Percentiles rank a stretch among this genome's conserved stretches.
Conservation (phyloP, 2,888 invertebrate species). For the Balanococcus diminutus region DNA sequence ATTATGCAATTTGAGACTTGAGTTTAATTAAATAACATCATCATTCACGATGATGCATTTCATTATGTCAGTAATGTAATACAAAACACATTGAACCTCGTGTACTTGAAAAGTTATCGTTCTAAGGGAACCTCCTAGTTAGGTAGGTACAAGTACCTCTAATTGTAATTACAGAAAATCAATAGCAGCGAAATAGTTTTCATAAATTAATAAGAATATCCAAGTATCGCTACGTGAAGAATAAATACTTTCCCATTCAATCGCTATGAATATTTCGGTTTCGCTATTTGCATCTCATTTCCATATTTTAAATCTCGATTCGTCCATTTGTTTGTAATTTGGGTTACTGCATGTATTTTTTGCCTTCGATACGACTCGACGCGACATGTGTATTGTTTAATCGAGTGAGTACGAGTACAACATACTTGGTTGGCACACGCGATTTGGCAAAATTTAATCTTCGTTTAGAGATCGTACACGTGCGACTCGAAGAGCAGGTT, state of each 20-base stretch:
- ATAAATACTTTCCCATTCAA: neutral
- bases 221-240: neutral
- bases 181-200: neutral
- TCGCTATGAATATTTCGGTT: slow-evolving; percentile 2
- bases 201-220: neutral
- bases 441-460: neutral
- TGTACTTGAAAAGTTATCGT: neutral
- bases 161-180: neutral
- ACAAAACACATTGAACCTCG: neutral
- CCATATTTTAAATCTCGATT: slow-evolving; percentile 21
- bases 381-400: neutral
- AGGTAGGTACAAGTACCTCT: neutral
- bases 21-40: neutral
- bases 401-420: neutral
- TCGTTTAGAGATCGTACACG: neutral
- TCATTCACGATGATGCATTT: neutral
- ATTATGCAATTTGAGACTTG: neutral
- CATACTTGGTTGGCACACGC: too few relatives aligned
- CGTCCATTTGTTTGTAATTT: neutral
- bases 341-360: neutral
- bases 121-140: neutral
- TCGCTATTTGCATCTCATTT: slow-evolving; percentile 31
- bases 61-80: neutral
- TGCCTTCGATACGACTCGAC: neutral
- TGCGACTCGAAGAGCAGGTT: neutral